These are phyloP conservation scores for Champsocephalus gunnari DNA, from an alignment of 2,797 vertebrate genomes.

Conservation along the genomic window DNA sequence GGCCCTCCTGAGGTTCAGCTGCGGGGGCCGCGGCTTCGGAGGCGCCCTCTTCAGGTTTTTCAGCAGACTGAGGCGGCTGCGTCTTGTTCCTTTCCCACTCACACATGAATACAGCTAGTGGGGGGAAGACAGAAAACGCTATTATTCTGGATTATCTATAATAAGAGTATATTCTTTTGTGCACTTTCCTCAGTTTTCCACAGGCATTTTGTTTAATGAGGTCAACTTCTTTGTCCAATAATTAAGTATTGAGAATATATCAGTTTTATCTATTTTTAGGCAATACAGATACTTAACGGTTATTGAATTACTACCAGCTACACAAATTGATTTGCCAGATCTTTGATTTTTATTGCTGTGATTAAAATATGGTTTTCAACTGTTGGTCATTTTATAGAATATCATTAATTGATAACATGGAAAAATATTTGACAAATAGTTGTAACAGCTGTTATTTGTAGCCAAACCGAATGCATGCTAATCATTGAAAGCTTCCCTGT, in stretches of 20 bases:
- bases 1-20: conserved; percentile 70
- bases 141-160: not conserved
- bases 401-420: not conserved
- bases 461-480: too few relatives aligned
- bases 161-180: too few relatives aligned
- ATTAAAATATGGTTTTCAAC: too few relatives aligned
- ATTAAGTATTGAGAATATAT: too few relatives aligned
- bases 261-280: not conserved
- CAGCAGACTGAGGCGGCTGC: conserved; percentile 72
- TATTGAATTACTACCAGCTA: too few relatives aligned
- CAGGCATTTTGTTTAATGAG: not conserved
- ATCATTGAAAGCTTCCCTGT: too few relatives aligned
- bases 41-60: conserved; percentile 70
- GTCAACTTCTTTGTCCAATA: too few relatives aligned
- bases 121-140: not conserved
- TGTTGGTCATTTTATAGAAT: too few relatives aligned
- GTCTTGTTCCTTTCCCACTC: conserved; percentile 88
- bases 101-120: conserved; percentile 91
- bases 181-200: not conserved
- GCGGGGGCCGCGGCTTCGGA: conserved; percentile 32
- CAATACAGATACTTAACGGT: not conserved
- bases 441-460: too few relatives aligned
- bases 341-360: too few relatives aligned
- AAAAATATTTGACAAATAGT: too few relatives aligned
- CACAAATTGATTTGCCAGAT: too few relatives aligned